phyloP scores from a whole-genome alignment of 2,888 invertebrate genomes.

The Anoncus sp. region DNA sequence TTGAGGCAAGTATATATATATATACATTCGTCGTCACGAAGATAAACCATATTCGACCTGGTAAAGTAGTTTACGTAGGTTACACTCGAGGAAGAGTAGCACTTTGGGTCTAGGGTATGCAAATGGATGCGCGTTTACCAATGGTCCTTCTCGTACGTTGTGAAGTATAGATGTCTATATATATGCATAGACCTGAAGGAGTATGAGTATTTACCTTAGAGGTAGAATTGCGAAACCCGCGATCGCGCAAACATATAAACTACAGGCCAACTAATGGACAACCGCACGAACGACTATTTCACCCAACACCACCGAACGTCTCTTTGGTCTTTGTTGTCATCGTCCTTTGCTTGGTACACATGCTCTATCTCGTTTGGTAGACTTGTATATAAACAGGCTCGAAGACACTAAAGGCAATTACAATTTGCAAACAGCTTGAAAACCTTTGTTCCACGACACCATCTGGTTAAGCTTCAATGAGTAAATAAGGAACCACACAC shows the following conservation, averaged over 20 bases:
- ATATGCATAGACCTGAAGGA: background rate
- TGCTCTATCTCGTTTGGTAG: background rate
- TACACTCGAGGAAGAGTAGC: constrained; percentile 46
- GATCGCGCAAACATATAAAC: background rate
- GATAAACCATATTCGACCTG: background rate
- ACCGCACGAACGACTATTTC: background rate
- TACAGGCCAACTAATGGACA: background rate
- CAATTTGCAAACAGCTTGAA: constrained; percentile 77
- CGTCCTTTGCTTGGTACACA: background rate
- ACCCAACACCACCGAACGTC: constrained; percentile 9
- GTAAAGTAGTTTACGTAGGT: background rate
- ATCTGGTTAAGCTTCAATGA: constrained; percentile 77
- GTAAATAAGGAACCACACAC: too few relatives aligned
- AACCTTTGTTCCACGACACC: constrained; percentile 71
- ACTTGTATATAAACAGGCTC: constrained; percentile 21
- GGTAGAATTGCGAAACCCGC: background rate
- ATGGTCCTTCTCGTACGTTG: constrained; percentile 48
- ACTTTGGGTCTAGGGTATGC: constrained; percentile 48
- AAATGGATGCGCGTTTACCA: constrained; percentile 55
- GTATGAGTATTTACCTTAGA: background rate
- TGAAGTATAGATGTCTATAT: constrained; percentile 36
- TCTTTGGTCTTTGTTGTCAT: constrained; percentile 41
- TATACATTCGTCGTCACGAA: background rate
- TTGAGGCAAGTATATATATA: background rate
- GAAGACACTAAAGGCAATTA: constrained; percentile 68